These are phyloP conservation scores for Trisateles emortualis DNA, from an alignment of 2,888 invertebrate genomes.

Conservation along the genomic window DNA sequence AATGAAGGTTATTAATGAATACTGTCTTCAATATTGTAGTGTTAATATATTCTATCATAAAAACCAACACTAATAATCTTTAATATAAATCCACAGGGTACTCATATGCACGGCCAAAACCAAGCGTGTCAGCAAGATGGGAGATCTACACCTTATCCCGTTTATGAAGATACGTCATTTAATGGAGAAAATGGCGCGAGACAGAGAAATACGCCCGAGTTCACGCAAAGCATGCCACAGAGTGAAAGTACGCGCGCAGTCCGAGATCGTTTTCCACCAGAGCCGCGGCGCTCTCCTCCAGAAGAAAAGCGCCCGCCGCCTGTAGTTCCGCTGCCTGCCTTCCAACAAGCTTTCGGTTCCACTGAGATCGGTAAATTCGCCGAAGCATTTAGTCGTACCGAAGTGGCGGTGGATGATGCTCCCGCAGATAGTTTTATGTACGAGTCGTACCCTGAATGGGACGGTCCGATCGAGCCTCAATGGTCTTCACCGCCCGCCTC, in stretches of 20 bases:
- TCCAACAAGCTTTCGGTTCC: conserved; percentile 94
- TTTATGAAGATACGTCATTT: conserved; percentile 70
- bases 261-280: conserved; percentile 58
- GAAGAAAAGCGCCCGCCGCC: conserved; percentile 74
- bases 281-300: conserved; percentile 65
- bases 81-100: conserved; percentile 61
- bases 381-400: conserved; percentile 89
- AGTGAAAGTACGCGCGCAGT: conserved; percentile 52
- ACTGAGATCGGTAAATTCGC: conserved; percentile 95
- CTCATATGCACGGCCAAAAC: conserved; percentile 64
- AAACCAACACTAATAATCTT: conserved; percentile 1
- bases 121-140: conserved; percentile 71
- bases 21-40: conserved; percentile 21
- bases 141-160: conserved; percentile 71
- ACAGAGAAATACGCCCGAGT: conserved; percentile 60
- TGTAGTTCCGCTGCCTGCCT: conserved; percentile 91
- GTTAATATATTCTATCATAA: background rate
- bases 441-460: conserved; percentile 80
- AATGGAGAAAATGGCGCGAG: conserved; percentile 59
- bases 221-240: conserved; percentile 46
- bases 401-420: conserved; percentile 77
- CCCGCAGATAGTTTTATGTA: conserved; percentile 73
- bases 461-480: conserved; percentile 70
- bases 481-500: conserved; percentile 74
- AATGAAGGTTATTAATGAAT: conserved; percentile 65